phyloP scores from a whole-genome alignment of 2,888 invertebrate genomes.

The Girardia tigrina region DNA sequence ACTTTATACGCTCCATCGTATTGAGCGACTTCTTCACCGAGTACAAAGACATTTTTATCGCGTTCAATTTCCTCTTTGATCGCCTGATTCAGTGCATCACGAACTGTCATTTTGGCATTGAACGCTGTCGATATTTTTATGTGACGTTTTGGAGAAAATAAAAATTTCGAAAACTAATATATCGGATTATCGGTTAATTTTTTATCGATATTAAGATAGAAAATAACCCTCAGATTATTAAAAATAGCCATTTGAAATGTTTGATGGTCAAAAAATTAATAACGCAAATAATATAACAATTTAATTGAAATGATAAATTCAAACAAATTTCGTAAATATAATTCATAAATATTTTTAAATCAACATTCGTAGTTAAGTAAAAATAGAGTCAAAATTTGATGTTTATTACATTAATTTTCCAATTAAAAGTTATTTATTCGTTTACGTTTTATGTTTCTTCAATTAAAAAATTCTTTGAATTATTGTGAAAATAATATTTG shows the following conservation, averaged over 20 bases:
- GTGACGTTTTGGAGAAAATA: background rate
- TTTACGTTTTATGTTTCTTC: too few relatives aligned
- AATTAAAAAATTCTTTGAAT: too few relatives aligned
- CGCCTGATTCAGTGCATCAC: conserved; percentile 88
- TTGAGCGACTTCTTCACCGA: conserved; percentile 95
- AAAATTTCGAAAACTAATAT: background rate
- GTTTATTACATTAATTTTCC: too few relatives aligned
- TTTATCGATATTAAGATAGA: background rate
- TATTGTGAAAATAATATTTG: too few relatives aligned
- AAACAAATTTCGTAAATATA: too few relatives aligned
- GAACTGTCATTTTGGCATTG: conserved; percentile 65
- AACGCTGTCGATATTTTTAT: background rate
- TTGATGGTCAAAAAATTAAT: background rate
- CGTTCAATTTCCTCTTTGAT: conserved; percentile 88
- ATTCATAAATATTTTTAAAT: too few relatives aligned
- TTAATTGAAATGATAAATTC: background rate
- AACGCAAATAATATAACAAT: background rate
- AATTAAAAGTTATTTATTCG: too few relatives aligned
- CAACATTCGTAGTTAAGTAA: too few relatives aligned
- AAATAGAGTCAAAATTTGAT: too few relatives aligned
- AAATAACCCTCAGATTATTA: background rate
- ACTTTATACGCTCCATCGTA: conserved; percentile 85
- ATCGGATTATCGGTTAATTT: background rate
- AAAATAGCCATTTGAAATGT: background rate
- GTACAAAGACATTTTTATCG: conserved; percentile 66